Evolutionary conservation across 2,797 vertebrate genomes (phyloP), one percentile per base, ranked within the genome.

Genomic region (Chaunax sp.): DNA sequence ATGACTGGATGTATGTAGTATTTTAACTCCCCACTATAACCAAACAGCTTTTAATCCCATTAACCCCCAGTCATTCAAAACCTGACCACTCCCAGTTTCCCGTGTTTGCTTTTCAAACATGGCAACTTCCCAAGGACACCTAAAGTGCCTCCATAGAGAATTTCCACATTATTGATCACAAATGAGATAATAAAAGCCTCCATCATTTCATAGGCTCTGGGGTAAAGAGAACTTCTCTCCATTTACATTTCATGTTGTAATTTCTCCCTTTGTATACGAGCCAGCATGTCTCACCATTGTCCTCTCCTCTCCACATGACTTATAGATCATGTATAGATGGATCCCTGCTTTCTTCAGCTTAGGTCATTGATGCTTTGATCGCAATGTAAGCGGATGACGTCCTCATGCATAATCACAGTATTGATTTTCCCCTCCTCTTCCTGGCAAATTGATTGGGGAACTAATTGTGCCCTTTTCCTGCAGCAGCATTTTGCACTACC

Each of bases 381-480:
- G 76, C 77, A 64, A 12, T 77, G 86, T 77, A 84, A 90, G 81
- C 81, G 7, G 50, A 87, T 89, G 84, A 90, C 63, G 71, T 84
- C 77, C 78, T 86, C 75, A 64, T 81, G 86, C 89, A 91, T 92
- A 92, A 90, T 90, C 83, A 88, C 82, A 51, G 26, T 71, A 93
- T 93, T 62, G 91, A 93, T 92, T 79, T 67, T 61, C 49, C 33
- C 19, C 54, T 62, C 75, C 50, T 75, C 77, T 77, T 75, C 77
- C 67, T 63, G 52, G 75, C 66, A 80, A 83, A 92, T 92, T 92
- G 91, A 92, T 92, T 69, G 59, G 62, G 53, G 77, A 84, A 89
- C 87, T 90, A 92, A 93, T 92, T 84, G 88, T 90, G 88, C 72
- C 88, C 89, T 91, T 90, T 87, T 85, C 81, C 78, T 55, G 77